phyloP scores from a whole-genome alignment of 2,113 vertebrate species.

The Jaculus jaculus region DNA sequence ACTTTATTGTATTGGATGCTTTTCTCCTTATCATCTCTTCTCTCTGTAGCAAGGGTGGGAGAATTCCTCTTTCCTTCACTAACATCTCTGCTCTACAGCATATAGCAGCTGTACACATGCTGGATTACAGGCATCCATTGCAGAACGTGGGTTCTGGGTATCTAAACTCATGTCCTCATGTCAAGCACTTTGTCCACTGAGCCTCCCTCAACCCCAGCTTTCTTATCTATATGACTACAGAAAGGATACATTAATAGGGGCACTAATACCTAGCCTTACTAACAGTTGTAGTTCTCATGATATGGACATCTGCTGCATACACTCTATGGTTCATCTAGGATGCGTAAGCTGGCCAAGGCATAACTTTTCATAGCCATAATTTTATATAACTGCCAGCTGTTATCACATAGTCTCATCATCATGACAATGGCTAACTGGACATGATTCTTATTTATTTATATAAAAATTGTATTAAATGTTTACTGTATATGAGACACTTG shows the following conservation, averaged over 20 bases:
- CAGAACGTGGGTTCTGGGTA: too few species aligned
- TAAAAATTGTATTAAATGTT: background rate
- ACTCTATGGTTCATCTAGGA: background rate
- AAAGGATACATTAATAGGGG: background rate
- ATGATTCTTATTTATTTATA: background rate
- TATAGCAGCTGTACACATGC: too few species aligned
- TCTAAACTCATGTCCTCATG: too few species aligned
- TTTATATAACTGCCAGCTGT: background rate
- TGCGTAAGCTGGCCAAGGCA: background rate
- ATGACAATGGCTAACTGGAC: background rate
- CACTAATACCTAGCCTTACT: background rate
- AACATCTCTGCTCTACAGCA: too few species aligned
- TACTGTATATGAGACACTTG: background rate
- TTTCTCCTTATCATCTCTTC: too few species aligned
- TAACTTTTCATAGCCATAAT: background rate
- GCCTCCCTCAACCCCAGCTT: background rate
- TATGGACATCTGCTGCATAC: background rate
- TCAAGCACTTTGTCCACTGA: too few species aligned
- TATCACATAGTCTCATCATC: background rate
- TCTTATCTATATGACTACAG: background rate
- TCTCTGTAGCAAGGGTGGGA: too few species aligned
- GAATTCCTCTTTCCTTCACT: too few species aligned
- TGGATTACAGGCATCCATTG: too few species aligned
- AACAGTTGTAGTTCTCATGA: background rate
- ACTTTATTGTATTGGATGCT: too few species aligned